phyloP scores from a whole-genome alignment of 1,140 invertebrate genomes.

The Lasioglossum baleicum region DNA sequence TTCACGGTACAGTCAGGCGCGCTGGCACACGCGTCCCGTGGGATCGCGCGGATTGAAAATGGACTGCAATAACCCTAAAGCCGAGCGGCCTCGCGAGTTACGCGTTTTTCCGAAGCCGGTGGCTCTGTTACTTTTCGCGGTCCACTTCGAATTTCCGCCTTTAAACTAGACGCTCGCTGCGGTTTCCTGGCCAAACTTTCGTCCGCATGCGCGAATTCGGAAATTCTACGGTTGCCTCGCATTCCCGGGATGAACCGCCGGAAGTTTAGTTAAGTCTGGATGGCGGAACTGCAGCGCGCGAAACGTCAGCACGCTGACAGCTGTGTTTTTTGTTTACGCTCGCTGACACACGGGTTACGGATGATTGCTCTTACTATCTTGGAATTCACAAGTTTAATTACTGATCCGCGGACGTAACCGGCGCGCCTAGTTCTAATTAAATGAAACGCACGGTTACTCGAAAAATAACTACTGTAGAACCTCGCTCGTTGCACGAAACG shows the following conservation, averaged over 20 bases:
- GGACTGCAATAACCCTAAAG: constrained; percentile 60
- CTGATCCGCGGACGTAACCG: no score
- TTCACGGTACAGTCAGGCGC: constrained; percentile 25
- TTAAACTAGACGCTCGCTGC: constrained; percentile 15
- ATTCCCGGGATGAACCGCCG: constrained; percentile 2
- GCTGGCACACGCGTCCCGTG: constrained; percentile 21
- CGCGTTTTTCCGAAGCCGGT: constrained; percentile 49
- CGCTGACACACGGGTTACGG: neutral
- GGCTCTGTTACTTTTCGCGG: constrained; percentile 51
- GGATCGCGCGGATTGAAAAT: constrained; percentile 54
- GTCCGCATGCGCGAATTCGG: constrained; percentile 4
- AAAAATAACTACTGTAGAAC: no score
- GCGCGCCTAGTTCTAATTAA: no score
- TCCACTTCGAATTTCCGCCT: constrained; percentile 42
- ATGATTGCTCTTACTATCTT: neutral
- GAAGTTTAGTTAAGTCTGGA: constrained; percentile 22
- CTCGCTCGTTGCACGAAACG: no score
- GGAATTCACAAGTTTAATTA: no score
- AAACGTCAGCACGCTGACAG: neutral
- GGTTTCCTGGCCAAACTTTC: constrained; percentile 32
- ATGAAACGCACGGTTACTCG: no score
- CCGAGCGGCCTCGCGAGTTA: constrained; percentile 23
- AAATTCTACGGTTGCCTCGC: neutral
- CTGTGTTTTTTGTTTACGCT: neutral
- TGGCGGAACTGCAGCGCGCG: neutral